Percentiles rank a stretch among this genome's conserved stretches.
Conservation (phyloP, 2,888 invertebrate genomes). For the Ichneumoninae sp. region DNA sequence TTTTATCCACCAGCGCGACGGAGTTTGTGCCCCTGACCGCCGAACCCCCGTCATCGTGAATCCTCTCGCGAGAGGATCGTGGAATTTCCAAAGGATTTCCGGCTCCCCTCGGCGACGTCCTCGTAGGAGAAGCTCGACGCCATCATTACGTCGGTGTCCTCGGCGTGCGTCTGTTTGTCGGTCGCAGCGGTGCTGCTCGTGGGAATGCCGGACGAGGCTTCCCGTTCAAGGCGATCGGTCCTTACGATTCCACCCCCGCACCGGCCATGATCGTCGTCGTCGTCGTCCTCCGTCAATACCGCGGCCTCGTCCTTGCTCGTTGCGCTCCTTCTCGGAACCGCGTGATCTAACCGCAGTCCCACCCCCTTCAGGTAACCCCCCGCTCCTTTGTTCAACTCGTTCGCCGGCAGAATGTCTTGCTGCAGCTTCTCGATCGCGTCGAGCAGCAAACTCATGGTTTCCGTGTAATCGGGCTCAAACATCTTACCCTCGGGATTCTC, state of each 20-base stretch:
- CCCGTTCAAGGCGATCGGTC: neutral
- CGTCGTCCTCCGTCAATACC: conserved; percentile 61
- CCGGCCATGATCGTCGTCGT: conserved; percentile 7
- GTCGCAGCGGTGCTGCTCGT: conserved; percentile 7
- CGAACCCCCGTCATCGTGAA: conserved; percentile 39
- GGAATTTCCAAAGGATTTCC: conserved; percentile 56
- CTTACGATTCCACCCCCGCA: conserved; percentile 21
- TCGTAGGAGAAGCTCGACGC: conserved; percentile 62
- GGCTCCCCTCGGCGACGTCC: conserved; percentile 43
- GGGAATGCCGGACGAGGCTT: conserved; percentile 8
- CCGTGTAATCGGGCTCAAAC: conserved; percentile 88
- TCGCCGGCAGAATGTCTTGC: conserved; percentile 74
- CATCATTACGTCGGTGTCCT: conserved; percentile 25
- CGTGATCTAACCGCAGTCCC: neutral
- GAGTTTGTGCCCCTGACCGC: conserved; percentile 4
- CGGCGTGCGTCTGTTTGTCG: conserved; percentile 4
- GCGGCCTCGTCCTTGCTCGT: conserved; percentile 54
- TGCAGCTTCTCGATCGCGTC: conserved; percentile 84
- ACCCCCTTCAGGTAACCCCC: conserved; percentile 57
- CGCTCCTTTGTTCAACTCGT: conserved; percentile 61
- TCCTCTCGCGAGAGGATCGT: conserved; percentile 47
- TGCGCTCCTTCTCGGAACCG: conserved; percentile 27
- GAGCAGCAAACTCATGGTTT: conserved; percentile 85
- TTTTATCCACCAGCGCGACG: neutral
- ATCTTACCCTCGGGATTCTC: conserved; percentile 89